Conservation (phyloP, 2,113 vertebrate genomes). For the Lampris megalopsis region DNA sequence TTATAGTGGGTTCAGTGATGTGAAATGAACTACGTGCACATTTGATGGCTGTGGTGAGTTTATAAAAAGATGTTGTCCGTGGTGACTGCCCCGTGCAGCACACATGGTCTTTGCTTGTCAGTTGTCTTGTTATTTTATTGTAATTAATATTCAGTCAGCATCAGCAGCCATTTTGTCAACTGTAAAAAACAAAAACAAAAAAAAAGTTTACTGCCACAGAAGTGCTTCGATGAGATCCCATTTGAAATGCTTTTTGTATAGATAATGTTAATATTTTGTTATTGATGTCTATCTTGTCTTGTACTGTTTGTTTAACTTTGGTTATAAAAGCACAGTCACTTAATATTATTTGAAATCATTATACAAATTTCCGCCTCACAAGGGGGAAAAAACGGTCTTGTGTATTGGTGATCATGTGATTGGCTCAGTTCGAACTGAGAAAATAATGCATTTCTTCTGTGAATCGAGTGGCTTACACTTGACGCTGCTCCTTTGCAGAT, state of each 20-base stretch:
- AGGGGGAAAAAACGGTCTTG: conserved; percentile 76
- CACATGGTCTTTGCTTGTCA: conserved; percentile 65
- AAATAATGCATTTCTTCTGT: conserved; percentile 67
- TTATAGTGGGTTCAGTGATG: conserved; percentile 13
- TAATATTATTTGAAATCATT: conserved; percentile 96
- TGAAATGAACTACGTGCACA: conserved; percentile 67
- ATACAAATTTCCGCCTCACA: conserved; percentile 86
- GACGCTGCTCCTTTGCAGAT: conserved; percentile 72
- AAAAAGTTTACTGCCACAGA: conserved; percentile 86
- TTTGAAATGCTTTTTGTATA: conserved; percentile 87
- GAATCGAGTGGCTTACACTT: conserved; percentile 63
- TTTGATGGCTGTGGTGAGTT: conserved; percentile 64
- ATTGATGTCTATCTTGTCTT: conserved; percentile 80
- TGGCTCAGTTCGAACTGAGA: conserved; percentile 44
- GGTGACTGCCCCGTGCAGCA: conserved; percentile 58
- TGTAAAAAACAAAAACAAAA: conserved; percentile 70
- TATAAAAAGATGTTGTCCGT: conserved; percentile 55
- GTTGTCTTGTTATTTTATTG: conserved; percentile 68
- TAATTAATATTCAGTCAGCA: conserved; percentile 69
- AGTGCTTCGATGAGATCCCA: conserved; percentile 90
- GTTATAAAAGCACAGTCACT: conserved; percentile 99
- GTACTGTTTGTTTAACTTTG: conserved; percentile 85
- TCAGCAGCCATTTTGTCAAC: conserved; percentile 86
- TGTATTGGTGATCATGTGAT: conserved; percentile 59
- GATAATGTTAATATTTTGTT: conserved; percentile 91